Evolutionary conservation across 1,140 invertebrate genomes (phyloP), one percentile per base, ranked within the genome.

Genomic region (Ditylenchus dipsaci): DNA sequence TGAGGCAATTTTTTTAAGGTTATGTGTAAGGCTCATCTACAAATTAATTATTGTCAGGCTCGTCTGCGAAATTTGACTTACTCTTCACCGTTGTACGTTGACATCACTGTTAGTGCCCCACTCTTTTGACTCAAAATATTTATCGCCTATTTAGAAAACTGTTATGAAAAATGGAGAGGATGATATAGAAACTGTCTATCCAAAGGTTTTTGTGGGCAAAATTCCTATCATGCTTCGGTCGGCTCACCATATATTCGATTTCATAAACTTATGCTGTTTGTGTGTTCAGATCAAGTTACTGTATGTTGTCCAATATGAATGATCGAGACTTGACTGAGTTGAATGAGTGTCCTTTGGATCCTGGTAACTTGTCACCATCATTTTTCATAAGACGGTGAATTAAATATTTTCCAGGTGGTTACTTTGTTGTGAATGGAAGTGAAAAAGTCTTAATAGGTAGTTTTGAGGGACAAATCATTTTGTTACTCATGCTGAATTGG

Each of bases 141-240:
- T n/a, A n/a, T n/a, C n/a, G n/a, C n/a, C n/a, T n/a, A n/a, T n/a
- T n/a, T n/a, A n/a, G 0, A 97, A 98, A 86, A 96, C 92, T 1
- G 90, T 95, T 69, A 87, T 91, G 11, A 90, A 90, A 83, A 91
- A 94, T 76, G 89, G 89, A 23, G 90, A 94, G 86, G 91, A 95
- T 74, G 90, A 91, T 0, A 87, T 92, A 58, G 92, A 94, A 85
- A 94, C 91, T 1, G 89, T 92, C 80, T 91, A 96, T 86, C 91
- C 95, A 78, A 98, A 97, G 84, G 95, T 92, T 1, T 97, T 95
- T 85, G 96, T 98, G 81, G 95, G 95, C 64, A 97, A 97, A 88
- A 97, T 98, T 85, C 95, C 95, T 0, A 97, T 98, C 78, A 98
- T 98, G 95, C 87, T 98, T 67, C 85, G 95, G 78, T 81, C 15